Evolutionary conservation across 2,113 vertebrate genomes (phyloP).

Genomic region (Lanius collurio): DNA sequence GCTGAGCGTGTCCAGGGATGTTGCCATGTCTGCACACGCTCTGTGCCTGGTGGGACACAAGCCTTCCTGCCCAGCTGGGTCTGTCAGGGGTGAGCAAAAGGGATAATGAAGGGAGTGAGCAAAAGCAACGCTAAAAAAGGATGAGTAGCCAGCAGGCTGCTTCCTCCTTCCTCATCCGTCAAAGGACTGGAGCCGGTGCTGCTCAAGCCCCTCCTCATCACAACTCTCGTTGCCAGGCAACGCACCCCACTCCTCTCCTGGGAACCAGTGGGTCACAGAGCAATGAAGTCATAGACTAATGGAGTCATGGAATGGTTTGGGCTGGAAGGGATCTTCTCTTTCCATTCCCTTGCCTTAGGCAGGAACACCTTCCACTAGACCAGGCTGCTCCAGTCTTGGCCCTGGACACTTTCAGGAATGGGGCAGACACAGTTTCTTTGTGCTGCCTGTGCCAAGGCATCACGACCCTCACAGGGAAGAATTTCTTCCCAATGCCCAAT

Average conservation of each 20-base stretch:
- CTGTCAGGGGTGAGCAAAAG: background rate
- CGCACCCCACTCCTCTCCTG: too few species aligned
- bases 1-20: background rate
- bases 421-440: background rate
- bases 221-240: background rate
- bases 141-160: background rate
- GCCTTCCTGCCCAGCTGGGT: background rate
- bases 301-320: background rate
- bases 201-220: background rate
- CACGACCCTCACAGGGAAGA: accelerated
- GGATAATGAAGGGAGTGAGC: background rate
- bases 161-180: accelerated
- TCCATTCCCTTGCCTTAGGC: too few species aligned
- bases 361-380: background rate
- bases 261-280: background rate
- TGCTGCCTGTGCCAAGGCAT: background rate
- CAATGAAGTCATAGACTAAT: background rate
- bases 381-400: background rate
- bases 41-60: background rate
- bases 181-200: accelerated
- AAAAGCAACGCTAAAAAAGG: background rate
- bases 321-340: background rate
- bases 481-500: background rate
- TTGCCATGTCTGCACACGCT: background rate
- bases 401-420: background rate